Conservation (phyloP, 2,888 invertebrate species). For the Aphodius granarius region DNA sequence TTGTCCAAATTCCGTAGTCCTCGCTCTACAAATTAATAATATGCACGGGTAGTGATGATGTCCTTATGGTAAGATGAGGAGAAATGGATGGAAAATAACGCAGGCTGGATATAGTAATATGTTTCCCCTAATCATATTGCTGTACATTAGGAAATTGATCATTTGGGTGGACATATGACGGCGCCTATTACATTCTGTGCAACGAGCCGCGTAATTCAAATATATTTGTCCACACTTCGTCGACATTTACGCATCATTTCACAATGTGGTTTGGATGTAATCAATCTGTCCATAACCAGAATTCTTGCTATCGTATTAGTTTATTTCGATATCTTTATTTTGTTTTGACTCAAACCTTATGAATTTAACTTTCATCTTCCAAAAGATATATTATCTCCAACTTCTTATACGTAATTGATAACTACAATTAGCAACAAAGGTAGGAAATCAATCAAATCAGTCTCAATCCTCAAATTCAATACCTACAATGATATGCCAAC, state of each 20-base stretch:
- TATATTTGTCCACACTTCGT: neutral
- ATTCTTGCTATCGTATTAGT: neutral
- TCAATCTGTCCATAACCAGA: neutral
- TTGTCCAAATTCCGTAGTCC: neutral
- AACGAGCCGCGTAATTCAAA: neutral
- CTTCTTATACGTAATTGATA: no score
- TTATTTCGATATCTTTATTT: no score
- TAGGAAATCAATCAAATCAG: no score
- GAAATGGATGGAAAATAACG: neutral
- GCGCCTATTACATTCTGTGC: neutral
- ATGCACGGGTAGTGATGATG: no score
- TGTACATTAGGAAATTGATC: neutral
- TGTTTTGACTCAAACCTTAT: no score
- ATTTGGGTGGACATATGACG: neutral
- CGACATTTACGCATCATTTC: neutral
- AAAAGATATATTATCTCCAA: no score
- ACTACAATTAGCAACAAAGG: no score
- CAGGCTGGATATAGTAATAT: neutral
- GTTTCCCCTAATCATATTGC: neutral
- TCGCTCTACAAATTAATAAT: neutral
- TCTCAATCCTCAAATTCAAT: no score
- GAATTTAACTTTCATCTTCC: no score
- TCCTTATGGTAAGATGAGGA: neutral
- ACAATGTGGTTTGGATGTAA: neutral
- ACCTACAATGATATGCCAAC: no score